phyloP scores from a whole-genome alignment of 2,888 invertebrate species.

The Adineta ricciae region DNA sequence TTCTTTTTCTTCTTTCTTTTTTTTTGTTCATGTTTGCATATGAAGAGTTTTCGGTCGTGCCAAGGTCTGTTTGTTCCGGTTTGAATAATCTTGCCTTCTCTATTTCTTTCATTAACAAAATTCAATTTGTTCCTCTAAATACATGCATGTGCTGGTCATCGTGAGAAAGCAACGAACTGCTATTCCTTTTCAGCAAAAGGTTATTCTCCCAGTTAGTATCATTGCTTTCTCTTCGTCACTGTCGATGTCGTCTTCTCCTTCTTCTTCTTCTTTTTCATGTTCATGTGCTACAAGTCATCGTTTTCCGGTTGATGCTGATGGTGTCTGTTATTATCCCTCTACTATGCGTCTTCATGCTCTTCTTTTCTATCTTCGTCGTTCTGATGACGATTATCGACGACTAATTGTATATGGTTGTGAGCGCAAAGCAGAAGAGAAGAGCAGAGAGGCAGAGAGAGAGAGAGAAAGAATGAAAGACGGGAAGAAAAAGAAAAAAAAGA shows the following conservation, averaged over 20 bases:
- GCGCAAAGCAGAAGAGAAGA: background rate
- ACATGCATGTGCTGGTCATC: background rate
- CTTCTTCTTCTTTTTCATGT: background rate
- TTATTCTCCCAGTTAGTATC: background rate
- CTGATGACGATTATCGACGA: constrained; percentile 13
- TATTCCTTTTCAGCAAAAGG: background rate
- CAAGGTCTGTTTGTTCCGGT: constrained; percentile 5
- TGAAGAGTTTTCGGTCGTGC: background rate
- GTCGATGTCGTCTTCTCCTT: background rate
- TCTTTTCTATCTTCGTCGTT: background rate
- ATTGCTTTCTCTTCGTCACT: background rate
- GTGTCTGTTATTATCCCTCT: background rate
- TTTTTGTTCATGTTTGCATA: background rate
- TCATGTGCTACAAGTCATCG: constrained; percentile 5
- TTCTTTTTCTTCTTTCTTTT: background rate
- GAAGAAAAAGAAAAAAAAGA: background rate
- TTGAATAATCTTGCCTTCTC: background rate
- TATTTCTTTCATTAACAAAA: background rate
- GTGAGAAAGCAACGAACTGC: background rate
- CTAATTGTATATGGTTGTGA: constrained; percentile 12
- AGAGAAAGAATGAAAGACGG: background rate
- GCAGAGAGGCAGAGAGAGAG: background rate
- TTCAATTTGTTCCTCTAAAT: background rate
- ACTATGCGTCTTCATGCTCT: background rate
- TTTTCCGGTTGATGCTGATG: constrained; percentile 2